Percentiles rank a stretch among this genome's conserved stretches.
Evolutionary conservation across 2,888 invertebrate species (phyloP).

Genomic region (Lochmaea crataegi): DNA sequence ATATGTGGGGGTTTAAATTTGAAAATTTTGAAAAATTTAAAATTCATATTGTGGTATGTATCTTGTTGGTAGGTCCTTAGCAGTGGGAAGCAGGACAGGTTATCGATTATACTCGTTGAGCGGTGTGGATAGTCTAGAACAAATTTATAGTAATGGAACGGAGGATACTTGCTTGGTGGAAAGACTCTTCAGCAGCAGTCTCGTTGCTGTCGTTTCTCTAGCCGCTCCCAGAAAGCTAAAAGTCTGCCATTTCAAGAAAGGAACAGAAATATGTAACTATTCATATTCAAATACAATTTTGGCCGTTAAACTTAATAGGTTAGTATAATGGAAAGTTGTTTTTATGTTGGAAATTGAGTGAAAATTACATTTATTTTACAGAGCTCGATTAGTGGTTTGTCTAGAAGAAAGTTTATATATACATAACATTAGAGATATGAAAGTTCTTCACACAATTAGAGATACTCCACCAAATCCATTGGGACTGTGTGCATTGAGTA

Average conservation of each 20-base stretch:
- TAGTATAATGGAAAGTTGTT: neutral
- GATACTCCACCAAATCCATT: slow-evolving; percentile 96
- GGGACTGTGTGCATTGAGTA: slow-evolving; percentile 91
- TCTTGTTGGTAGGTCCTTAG: slow-evolving; percentile 77
- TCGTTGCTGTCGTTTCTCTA: slow-evolving; percentile 94
- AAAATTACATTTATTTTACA: slow-evolving; percentile 41
- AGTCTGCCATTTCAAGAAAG: slow-evolving; percentile 97
- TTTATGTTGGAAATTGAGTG: too few relatives aligned
- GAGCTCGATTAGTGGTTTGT: slow-evolving; percentile 88
- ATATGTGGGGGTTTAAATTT: too few relatives aligned
- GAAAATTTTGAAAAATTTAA: too few relatives aligned
- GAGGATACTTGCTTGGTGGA: slow-evolving; percentile 94
- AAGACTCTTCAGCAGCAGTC: slow-evolving; percentile 94
- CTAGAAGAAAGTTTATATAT: slow-evolving; percentile 97
- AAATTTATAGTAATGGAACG: slow-evolving; percentile 86
- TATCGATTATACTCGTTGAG: slow-evolving; percentile 90
- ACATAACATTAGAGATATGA: slow-evolving; percentile 98
- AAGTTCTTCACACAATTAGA: slow-evolving; percentile 96
- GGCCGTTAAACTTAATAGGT: slow-evolving; percentile 93
- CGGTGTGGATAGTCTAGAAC: slow-evolving; percentile 86
- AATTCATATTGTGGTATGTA: neutral
- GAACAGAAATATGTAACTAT: slow-evolving; percentile 98
- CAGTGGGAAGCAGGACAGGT: slow-evolving; percentile 91
- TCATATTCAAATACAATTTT: slow-evolving; percentile 94
- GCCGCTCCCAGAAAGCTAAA: slow-evolving; percentile 90